A percentile compares a stretch with the other conserved stretches of the same genome.
Evolutionary conservation across 2,113 vertebrate genomes (phyloP).

Genomic region (Otus sunia): DNA sequence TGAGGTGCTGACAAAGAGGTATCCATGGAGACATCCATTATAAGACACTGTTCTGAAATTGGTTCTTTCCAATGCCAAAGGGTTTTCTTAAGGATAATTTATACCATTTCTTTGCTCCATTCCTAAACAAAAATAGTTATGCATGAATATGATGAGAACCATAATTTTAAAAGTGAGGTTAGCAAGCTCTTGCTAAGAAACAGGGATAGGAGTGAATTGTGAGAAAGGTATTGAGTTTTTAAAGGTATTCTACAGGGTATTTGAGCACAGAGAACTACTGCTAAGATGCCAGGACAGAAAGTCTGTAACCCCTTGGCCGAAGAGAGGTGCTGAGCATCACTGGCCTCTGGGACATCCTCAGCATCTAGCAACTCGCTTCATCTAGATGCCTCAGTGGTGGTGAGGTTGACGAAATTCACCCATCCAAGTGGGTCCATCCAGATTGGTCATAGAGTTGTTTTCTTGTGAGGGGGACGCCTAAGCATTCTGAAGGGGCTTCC

Average conservation of each 20-base stretch:
- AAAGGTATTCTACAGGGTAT: accelerated
- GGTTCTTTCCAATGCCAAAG: slow-evolving; percentile 37
- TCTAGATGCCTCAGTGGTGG: neutral
- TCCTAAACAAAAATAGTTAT: slow-evolving; percentile 29
- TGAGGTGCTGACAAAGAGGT: slow-evolving; percentile 52
- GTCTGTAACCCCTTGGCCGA: neutral
- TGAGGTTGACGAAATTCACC: neutral
- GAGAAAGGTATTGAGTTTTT: neutral
- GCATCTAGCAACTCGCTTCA: neutral
- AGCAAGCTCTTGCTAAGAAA: neutral
- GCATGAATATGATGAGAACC: neutral
- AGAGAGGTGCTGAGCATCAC: neutral
- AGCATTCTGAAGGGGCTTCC: neutral
- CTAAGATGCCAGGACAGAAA: neutral
- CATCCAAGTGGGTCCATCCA: neutral
- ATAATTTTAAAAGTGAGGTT: neutral
- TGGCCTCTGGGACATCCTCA: neutral
- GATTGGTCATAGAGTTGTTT: neutral
- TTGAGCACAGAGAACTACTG: neutral
- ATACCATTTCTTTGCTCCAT: neutral
- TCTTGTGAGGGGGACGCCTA: neutral
- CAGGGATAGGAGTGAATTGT: neutral
- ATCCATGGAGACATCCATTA: slow-evolving; percentile 63
- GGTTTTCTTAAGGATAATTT: slow-evolving; percentile 40
- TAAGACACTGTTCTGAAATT: slow-evolving; percentile 2